A percentile compares a stretch with the other conserved stretches of the same genome.
Evolutionary conservation across 2,113 vertebrate species (phyloP).

Genomic region (Poeciliopsis turrubarensis): DNA sequence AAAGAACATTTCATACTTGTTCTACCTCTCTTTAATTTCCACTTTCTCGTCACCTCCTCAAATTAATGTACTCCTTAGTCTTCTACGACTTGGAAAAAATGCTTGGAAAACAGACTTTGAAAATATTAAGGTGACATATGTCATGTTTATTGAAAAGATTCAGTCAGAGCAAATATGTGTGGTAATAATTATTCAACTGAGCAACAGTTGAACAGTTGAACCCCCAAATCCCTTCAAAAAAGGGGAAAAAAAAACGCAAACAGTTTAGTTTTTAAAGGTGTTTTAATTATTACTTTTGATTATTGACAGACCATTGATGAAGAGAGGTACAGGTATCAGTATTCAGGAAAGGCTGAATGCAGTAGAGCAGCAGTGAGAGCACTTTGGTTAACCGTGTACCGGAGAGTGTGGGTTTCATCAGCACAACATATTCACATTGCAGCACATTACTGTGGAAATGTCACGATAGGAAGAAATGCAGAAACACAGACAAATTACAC

Average conservation of each 20-base stretch:
- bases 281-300: slow-evolving; percentile 65
- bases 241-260: slow-evolving; percentile 7
- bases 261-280: slow-evolving; percentile 29
- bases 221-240: not conserved
- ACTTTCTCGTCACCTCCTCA: not conserved
- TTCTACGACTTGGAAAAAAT: no score
- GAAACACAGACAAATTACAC: slow-evolving; percentile 42
- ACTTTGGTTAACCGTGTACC: slow-evolving; percentile 70
- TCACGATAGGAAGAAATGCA: slow-evolving; percentile 48
- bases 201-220: no score
- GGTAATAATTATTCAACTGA: not conserved
- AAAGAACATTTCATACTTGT: not conserved
- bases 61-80: not conserved
- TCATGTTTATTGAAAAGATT: not conserved
- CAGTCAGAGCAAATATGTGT: not conserved
- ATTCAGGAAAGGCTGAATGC: slow-evolving; percentile 65
- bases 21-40: no score
- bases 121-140: no score
- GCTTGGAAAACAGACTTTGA: no score
- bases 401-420: slow-evolving; percentile 43
- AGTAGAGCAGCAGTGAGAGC: slow-evolving; percentile 68
- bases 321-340: slow-evolving; percentile 76
- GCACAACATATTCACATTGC: slow-evolving; percentile 46
- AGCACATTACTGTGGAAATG: slow-evolving; percentile 52
- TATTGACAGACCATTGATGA: slow-evolving; percentile 68